Conservation (phyloP, 1,140 invertebrate species). For the Hesperophylax magnus region DNA sequence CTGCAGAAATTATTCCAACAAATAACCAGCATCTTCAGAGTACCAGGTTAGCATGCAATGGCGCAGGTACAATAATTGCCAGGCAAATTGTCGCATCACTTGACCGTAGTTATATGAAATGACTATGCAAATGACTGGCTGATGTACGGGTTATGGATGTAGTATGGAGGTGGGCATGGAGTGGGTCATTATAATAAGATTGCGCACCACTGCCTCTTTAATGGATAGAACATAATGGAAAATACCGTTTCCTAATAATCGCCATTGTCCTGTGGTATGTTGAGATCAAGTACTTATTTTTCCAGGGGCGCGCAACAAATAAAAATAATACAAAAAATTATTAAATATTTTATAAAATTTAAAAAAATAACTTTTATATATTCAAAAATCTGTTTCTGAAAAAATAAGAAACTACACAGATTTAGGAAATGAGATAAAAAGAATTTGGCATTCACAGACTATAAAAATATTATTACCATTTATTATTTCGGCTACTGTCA, state of each 20-base stretch:
- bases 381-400: too few species aligned
- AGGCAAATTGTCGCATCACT: constrained; percentile 27
- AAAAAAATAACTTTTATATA: too few species aligned
- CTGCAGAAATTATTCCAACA: too few species aligned
- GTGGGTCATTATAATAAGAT: constrained; percentile 20
- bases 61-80: background rate
- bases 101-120: constrained; percentile 15
- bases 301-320: background rate
- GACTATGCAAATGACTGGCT: constrained; percentile 4
- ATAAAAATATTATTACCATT: too few species aligned
- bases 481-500: too few species aligned
- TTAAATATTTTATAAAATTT: too few species aligned
- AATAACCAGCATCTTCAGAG: too few species aligned
- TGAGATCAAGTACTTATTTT: background rate
- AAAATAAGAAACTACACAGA: too few species aligned
- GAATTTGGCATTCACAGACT: too few species aligned
- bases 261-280: constrained; percentile 44
- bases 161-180: background rate
- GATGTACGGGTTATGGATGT: background rate
- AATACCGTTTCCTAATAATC: constrained; percentile 47
- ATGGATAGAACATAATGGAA: constrained; percentile 36
- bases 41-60: too few species aligned
- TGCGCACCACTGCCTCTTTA: constrained; percentile 18
- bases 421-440: too few species aligned
- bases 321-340: too few species aligned